These are phyloP conservation scores for Coreoperca whiteheadi DNA, from an alignment of 2,113 vertebrate genomes.

Conservation along the genomic window DNA sequence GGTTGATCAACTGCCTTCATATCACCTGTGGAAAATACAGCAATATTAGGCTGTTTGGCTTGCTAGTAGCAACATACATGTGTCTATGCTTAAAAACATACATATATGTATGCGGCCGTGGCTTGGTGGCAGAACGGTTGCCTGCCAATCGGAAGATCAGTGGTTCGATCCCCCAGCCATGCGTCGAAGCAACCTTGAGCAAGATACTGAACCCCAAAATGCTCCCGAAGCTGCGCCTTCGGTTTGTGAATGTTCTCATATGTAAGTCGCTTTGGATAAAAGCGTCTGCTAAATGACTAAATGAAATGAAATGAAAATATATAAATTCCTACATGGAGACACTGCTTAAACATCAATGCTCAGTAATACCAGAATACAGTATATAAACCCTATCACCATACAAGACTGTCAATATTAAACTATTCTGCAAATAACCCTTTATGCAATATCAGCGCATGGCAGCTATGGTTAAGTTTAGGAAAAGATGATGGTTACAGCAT, in stretches of 20 bases:
- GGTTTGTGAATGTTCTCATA: no score
- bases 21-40: neutral
- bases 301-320: no score
- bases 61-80: neutral
- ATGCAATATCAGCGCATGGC: neutral
- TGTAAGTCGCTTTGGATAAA: no score
- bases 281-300: no score
- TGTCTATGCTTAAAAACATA: neutral
- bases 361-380: neutral
- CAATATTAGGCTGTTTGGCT: neutral
- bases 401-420: neutral
- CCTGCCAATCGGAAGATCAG: no score
- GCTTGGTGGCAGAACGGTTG: no score
- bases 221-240: no score
- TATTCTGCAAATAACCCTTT: neutral
- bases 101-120: no score
- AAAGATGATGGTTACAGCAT: neutral
- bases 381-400: neutral
- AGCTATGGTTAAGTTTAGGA: neutral
- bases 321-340: neutral
- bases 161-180: no score
- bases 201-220: no score
- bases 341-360: neutral
- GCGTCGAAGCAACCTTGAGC: no score
- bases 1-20: constrained; percentile 8